Base-by-base conservation (phyloP, 1,140 invertebrate species). In the Drosophila funebris region DNA sequence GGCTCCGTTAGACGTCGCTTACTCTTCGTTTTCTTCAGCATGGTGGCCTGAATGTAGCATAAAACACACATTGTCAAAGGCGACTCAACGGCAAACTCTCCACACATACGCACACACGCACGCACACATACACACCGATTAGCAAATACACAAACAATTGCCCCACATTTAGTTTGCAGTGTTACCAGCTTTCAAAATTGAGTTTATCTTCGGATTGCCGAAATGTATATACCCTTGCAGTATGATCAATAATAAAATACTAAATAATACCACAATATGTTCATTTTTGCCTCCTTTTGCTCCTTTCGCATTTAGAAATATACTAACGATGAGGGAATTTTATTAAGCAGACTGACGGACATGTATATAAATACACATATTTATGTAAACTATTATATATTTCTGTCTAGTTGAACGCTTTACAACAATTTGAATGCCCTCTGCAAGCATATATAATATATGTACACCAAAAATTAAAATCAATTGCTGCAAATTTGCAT, bases 21-120 rank as follows among this genome's bases (percentile, higher is more conserved):
- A 94, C 97, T 97, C 94, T 98, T 98, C 94, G 95, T 97, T 96
- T 98, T 93, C 92, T 95, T 96, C 92, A 96, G 92, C 94, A 95
- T 95, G 73, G 94, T 94, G 67, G 94, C 94, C 94, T 94, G 92
- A 73, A 90, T 89, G 71, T 88, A 84, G 72, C 80, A 88, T 73
- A 81, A 67, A 85, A 85, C 73, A 87, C 77, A 85, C 81, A 85
- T 61, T 62, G 78, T 81, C 90, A 87, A 77, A 78, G 79, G 71
- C 85, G 75, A 88, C 88, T 87, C 64, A 53, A 54, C 31, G 44
- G 36, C 54, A 71, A 69, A 50, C 44, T 57, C 50, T 62, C 48
- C 52, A 64, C 53, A 75, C 77, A 69, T 75, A 74, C 76, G 68
- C 73, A 76, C 79, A 78, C 78, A 77, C 71, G 66, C 67, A 78